These are phyloP conservation scores for Ommatoiulus sabulosus DNA, from an alignment of 2,888 invertebrate genomes.

Conservation along the genomic window DNA sequence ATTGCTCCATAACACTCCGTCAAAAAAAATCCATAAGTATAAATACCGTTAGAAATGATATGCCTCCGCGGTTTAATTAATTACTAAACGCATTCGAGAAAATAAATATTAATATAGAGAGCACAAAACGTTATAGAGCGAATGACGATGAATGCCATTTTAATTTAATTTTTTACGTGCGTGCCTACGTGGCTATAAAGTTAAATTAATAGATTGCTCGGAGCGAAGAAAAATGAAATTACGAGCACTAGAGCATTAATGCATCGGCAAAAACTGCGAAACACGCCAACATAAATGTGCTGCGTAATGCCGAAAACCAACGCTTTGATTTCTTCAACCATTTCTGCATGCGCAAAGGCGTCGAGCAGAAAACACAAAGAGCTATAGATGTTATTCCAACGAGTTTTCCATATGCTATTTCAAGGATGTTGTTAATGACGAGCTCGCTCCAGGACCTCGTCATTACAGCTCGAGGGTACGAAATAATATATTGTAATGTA, in stretches of 20 bases:
- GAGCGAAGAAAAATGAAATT: not conserved
- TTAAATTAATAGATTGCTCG: not conserved
- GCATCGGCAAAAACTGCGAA: too few species aligned
- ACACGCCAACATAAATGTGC: not conserved
- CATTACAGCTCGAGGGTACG: too few species aligned
- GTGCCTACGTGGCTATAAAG: not conserved
- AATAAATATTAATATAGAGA: constrained; percentile 9
- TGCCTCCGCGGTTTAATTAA: not conserved
- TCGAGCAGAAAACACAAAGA: too few species aligned
- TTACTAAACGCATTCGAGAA: not conserved
- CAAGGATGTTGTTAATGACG: too few species aligned
- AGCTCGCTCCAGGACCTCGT: too few species aligned
- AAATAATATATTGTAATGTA: too few species aligned
- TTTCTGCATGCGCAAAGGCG: too few species aligned
- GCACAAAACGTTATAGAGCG: not conserved
- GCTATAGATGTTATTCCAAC: too few species aligned
- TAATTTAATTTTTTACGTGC: constrained; percentile 23
- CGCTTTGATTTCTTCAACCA: too few species aligned
- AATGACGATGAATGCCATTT: not conserved
- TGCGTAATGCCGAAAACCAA: too few species aligned
- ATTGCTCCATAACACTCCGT: not conserved
- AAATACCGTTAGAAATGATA: not conserved
- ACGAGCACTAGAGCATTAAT: not conserved
- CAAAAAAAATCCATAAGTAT: not conserved
- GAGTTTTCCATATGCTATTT: too few species aligned